Conservation (phyloP, 2,888 invertebrate species). For the Noctua comes region DNA sequence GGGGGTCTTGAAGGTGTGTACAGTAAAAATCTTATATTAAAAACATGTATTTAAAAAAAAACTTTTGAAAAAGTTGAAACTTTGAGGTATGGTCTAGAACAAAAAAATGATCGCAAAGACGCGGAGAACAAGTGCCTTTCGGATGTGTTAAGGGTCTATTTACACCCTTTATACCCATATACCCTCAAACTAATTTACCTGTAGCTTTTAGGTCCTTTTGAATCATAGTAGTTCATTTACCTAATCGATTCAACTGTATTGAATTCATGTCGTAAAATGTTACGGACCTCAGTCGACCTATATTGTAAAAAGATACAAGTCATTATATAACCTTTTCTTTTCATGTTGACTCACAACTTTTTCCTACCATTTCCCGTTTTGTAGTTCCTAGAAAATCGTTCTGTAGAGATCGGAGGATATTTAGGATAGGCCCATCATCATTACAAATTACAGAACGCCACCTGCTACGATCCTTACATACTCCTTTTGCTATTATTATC, state of each 20-base stretch:
- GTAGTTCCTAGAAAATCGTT: not conserved
- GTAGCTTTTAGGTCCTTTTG: not conserved
- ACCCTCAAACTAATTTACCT: not conserved
- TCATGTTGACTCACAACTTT: not conserved
- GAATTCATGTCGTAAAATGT: slow-evolving; percentile 16
- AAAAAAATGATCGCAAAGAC: no score
- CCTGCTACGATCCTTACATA: not conserved
- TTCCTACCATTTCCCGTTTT: not conserved
- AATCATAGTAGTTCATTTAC: not conserved
- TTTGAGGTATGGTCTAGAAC: no score
- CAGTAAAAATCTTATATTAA: no score
- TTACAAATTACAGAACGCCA: not conserved
- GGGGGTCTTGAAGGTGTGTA: no score
- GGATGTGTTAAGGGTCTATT: no score
- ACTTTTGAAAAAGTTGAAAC: no score
- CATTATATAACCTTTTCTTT: not conserved
- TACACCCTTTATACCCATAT: no score
- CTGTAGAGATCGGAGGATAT: not conserved
- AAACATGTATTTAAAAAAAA: no score
- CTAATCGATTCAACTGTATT: slow-evolving; percentile 20
- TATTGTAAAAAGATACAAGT: not conserved
- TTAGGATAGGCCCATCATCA: no score
- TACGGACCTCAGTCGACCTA: not conserved
- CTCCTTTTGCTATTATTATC: not conserved
- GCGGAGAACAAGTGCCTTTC: no score